Base-by-base conservation (phyloP, 2,113 vertebrate genomes). In the Neodon shergylaensis region DNA sequence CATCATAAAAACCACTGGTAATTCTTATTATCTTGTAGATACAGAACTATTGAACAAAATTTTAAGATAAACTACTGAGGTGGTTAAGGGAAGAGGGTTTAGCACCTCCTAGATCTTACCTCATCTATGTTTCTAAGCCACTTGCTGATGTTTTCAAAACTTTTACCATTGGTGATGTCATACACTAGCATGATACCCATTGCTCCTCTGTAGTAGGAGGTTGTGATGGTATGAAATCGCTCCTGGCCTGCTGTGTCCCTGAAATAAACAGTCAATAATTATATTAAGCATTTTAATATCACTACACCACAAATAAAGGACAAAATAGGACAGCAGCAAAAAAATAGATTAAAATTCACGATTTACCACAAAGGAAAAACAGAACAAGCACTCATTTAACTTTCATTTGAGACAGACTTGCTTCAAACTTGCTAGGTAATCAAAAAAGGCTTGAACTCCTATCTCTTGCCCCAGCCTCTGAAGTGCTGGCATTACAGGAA, bases 101-200 rank as follows among this genome's bases (percentile, higher is more conserved):
- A 96, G 28, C 5, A 77, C 54, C 90, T 82, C 93, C 68, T 86
- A 88, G 54, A 44, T 94, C 99, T 98, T 97, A 99, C 99, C 99
- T 99, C 99, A 13, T 99, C 99, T 81, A 99, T 99, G 98, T 99
- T 99, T 98, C 99, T 98, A 97, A 99, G 99, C 99, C 99, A 99
- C 98, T 99, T 99, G 99, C 99, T 99, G 99, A 99, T 99, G 99
- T 99, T 99, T 98, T 99, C 99, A 74, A 99, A 99, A 99, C 99
- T 99, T 99, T 99, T 99, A 98, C 99, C 99, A 66, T 99, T 99
- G 98, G 99, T 99, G 99, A 99, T 99, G 99, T 99, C 99, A 88
- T 99, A 99, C 78, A 99, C 99, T 98, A 99, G 99, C 99, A 99
- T 99, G 98, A 99, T 99, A 94, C 99, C 99, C 99, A 99, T 99